A percentile compares a stretch with the other conserved stretches of the same genome.
These are phyloP conservation scores for Cololabis saira DNA, from an alignment of 2,113 vertebrate genomes.

Conservation along the genomic window DNA sequence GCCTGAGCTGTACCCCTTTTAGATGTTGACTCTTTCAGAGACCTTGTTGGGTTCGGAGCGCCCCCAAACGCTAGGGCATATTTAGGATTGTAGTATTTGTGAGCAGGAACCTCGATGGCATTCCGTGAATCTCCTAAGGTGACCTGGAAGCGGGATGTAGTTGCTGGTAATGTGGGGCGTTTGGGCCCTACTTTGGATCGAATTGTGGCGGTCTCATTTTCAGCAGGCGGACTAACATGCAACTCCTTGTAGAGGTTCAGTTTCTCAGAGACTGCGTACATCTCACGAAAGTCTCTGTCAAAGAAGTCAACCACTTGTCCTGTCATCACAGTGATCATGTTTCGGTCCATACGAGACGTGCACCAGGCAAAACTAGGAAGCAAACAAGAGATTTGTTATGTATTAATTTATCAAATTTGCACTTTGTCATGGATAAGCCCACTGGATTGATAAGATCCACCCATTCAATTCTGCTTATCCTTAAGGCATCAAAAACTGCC, in stretches of 20 bases:
- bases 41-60: not conserved
- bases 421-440: too few relatives aligned
- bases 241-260: constrained; percentile 88
- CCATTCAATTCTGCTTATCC: too few relatives aligned
- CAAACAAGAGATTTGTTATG: not conserved
- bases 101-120: constrained; percentile 83
- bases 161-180: constrained; percentile 59
- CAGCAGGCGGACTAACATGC: constrained; percentile 61
- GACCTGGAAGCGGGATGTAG: constrained; percentile 81
- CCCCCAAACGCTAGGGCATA: constrained; percentile 85
- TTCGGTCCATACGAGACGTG: constrained; percentile 90
- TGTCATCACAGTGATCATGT: constrained; percentile 90
- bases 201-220: not conserved
- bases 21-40: constrained; percentile 25
- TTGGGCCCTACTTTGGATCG: constrained; percentile 57
- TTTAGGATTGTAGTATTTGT: constrained; percentile 94
- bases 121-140: constrained; percentile 67
- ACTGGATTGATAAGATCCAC: too few relatives aligned
- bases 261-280: constrained; percentile 92
- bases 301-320: constrained; percentile 92
- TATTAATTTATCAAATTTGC: not conserved
- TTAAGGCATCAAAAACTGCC: too few relatives aligned
- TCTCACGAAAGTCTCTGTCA: constrained; percentile 91
- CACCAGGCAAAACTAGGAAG: constrained; percentile 91
- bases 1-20: constrained; percentile 2